Evolutionary conservation across 2,888 invertebrate species (phyloP), one percentile per base, ranked within the genome.

Genomic region (Magallana nippona): DNA sequence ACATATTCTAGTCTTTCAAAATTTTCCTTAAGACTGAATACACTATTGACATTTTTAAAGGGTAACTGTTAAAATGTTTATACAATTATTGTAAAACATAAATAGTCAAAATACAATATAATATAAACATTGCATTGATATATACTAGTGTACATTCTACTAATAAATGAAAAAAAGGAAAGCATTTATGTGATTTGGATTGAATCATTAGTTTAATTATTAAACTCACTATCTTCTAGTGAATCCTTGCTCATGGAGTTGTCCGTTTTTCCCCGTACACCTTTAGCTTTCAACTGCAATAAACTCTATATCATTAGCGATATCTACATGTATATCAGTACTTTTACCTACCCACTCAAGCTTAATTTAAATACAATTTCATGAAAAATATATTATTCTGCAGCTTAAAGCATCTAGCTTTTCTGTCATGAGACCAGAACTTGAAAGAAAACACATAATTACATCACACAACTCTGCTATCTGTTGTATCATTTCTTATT

Each of bases 201-300:
- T 44, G 44, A 44, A 44, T 44, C 5, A 44, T 8, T 44, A 8
- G 44, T 44, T 44, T 44, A 44, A 44, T 44, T 44, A 2, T 15
- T 27, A 63, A 63, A 90, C 92, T 89, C 86, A 92, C 92, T 92
- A 84, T 92, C 93, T 87, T 93, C 93, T 79, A 93, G 87, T 81
- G 92, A 92, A 88, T 93, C 93, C 87, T 91, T 92, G 86, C 93
- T 93, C 85, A 93, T 88, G 10, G 92, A 91, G 15, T 86, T 83
- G 55, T 92, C 92, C 62, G 88, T 84, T 79, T 87, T 88, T 10
- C 83, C 88, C 83, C 89, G 57, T 22, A 32, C 63, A 63, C 56
- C 78, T 63, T 81, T 79, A n/a, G 82, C 78, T 78, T 82, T 84
- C 27, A 77, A 79, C 86, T 85, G 55, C n/a, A 77, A 57, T 81